These are phyloP conservation scores for Atherinosoma microstoma DNA, from an alignment of 2,797 vertebrate genomes.

Conservation along the genomic window DNA sequence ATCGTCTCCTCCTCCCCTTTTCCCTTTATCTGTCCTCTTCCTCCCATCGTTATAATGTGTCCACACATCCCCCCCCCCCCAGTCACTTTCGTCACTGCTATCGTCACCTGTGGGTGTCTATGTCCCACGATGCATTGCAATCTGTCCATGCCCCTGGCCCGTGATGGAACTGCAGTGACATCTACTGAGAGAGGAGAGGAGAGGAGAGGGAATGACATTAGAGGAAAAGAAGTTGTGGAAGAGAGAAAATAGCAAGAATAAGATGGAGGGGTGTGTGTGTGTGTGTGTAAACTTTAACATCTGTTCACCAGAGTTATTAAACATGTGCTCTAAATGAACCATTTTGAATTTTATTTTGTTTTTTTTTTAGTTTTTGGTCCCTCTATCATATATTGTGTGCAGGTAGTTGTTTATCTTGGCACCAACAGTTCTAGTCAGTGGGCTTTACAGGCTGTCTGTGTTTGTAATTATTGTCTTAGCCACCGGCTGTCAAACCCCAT, in stretches of 20 bases:
- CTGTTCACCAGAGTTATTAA: no score
- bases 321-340: no score
- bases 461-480: conserved; percentile 77
- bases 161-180: conserved; percentile 85
- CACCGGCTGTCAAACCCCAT: conserved; percentile 66
- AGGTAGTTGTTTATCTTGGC: conserved; percentile 66
- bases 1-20: conserved; percentile 19
- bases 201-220: conserved; percentile 1
- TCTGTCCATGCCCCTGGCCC: conserved; percentile 44
- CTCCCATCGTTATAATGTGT: conserved; percentile 49
- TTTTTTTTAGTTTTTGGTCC: neutral
- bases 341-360: neutral
- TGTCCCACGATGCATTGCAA: conserved; percentile 76
- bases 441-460: conserved; percentile 61
- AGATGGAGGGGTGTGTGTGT: no score
- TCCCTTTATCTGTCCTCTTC: conserved; percentile 46
- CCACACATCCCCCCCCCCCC: conserved; percentile 44
- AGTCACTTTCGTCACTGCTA: conserved; percentile 67
- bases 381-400: conserved; percentile 39
- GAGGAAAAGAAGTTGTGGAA: neutral
- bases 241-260: neutral
- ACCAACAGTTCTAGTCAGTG: conserved; percentile 56
- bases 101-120: conserved; percentile 71
- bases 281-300: no score
- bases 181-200: conserved; percentile 74